Percentiles rank a stretch among this genome's conserved stretches.
Evolutionary conservation across 2,888 invertebrate species (phyloP).

Genomic region (Drosophila maculinotata): DNA sequence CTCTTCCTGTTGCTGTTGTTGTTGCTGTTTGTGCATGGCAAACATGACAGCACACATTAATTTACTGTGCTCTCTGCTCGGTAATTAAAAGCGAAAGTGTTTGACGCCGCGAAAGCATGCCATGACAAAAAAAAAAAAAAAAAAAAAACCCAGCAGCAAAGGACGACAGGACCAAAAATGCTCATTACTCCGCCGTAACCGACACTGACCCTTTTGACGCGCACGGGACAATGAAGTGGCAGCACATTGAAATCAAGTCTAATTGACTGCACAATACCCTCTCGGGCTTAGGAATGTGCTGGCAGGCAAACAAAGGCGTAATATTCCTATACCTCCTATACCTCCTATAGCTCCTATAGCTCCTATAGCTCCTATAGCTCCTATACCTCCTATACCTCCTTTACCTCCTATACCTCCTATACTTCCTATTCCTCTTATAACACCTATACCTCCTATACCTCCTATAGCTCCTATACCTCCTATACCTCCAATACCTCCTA

Average conservation of each 20-base stretch:
- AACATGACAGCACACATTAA: conserved; percentile 80
- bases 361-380: no score
- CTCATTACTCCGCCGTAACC: conserved; percentile 42
- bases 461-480: no score
- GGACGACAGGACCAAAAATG: conserved; percentile 33
- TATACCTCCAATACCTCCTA: no score
- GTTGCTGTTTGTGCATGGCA: conserved; percentile 41
- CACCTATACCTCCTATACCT: no score
- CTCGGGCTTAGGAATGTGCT: neutral
- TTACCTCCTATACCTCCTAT: no score
- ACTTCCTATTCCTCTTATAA: no score
- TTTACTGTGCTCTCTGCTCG: conserved; percentile 58
- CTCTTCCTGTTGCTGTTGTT: conserved; percentile 20
- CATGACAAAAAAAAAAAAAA: conserved; percentile 23
- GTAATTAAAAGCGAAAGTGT: conserved; percentile 80
- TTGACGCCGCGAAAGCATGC: conserved; percentile 59
- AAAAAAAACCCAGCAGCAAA: conserved; percentile 1
- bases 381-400: no score
- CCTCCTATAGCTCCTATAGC: no score
- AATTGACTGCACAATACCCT: conserved; percentile 44
- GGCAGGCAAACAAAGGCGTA: no score
- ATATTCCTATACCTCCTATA: no score
- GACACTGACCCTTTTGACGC: conserved; percentile 56
- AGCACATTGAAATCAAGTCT: conserved; percentile 23
- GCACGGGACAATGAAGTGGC: conserved; percentile 33